phyloP scores from a whole-genome alignment of 2,888 invertebrate genomes.

The Polydrusus pterygomalis region DNA sequence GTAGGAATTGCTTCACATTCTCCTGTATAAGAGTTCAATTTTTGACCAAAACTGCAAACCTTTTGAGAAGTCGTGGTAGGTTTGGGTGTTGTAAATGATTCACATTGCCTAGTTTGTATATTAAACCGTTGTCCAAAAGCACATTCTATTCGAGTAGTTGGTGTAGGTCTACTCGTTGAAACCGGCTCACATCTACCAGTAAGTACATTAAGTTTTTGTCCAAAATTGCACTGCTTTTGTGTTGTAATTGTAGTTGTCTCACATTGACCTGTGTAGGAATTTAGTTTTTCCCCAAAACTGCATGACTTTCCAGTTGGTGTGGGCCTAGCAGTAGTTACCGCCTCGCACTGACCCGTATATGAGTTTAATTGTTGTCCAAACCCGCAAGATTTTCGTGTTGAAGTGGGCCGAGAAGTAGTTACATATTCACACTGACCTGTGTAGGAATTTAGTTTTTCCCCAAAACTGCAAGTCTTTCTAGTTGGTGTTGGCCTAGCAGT shows the following conservation, averaged over 20 bases:
- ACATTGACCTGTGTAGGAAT: constrained; percentile 46
- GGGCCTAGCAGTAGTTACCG: constrained; percentile 27
- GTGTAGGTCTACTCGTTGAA: constrained; percentile 58
- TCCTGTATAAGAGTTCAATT: constrained; percentile 33
- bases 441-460: constrained; percentile 30
- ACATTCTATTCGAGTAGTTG: constrained; percentile 57
- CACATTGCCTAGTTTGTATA: constrained; percentile 16
- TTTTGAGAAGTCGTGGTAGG: not conserved
- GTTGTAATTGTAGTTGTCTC: constrained; percentile 21
- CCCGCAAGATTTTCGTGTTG: constrained; percentile 32
- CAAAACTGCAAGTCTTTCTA: constrained; percentile 32
- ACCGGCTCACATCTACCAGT: constrained; percentile 46
- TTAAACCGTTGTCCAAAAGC: constrained; percentile 64
- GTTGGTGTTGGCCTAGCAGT: constrained; percentile 21
- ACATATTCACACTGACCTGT: constrained; percentile 39
- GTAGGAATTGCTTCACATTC: constrained; percentile 43
- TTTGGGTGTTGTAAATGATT: constrained; percentile 7
- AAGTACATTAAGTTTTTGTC: constrained; percentile 29
- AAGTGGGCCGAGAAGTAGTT: not conserved
- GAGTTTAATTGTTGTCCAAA: constrained; percentile 42
- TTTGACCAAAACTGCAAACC: constrained; percentile 37
- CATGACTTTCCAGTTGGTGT: constrained; percentile 34
- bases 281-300: constrained; percentile 40
- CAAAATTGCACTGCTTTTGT: constrained; percentile 37
- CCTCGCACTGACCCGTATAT: constrained; percentile 46